phyloP scores from a whole-genome alignment of 1,140 invertebrate genomes.

The Zeugodacus cucurbitae region DNA sequence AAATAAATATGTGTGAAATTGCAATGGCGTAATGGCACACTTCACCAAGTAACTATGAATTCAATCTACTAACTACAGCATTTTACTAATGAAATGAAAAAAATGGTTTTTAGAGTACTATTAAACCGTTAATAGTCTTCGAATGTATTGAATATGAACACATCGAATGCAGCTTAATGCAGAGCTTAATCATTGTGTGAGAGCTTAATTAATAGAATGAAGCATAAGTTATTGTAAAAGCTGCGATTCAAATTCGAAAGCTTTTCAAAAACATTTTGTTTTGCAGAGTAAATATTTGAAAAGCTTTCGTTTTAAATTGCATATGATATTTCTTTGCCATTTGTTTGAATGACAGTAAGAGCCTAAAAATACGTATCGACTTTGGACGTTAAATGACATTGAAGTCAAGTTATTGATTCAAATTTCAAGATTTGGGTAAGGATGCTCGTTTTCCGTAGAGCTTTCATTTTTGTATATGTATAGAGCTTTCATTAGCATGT shows the following conservation, averaged over 20 bases:
- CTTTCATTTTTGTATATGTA: neutral
- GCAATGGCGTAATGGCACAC: neutral
- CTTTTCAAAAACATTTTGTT: neutral
- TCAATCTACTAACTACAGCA: neutral
- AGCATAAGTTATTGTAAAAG: neutral
- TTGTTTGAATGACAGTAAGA: slow-evolving; percentile 46
- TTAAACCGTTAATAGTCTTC: neutral
- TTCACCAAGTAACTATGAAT: neutral
- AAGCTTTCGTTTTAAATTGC: slow-evolving; percentile 32
- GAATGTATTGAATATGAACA: neutral
- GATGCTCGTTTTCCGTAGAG: neutral
- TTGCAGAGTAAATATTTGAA: neutral
- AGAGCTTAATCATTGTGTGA: neutral
- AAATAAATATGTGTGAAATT: neutral
- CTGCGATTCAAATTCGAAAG: slow-evolving; percentile 23
- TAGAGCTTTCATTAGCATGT: neutral
- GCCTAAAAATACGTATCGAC: slow-evolving; percentile 67
- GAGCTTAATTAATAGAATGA: slow-evolving; percentile 3
- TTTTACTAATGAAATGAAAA: neutral
- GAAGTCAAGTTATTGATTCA: slow-evolving; percentile 3
- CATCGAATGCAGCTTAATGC: neutral
- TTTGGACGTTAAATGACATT: slow-evolving; percentile 52
- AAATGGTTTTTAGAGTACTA: neutral
- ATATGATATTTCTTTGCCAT: neutral
- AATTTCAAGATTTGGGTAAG: neutral